Conservation (phyloP, 1,140 invertebrate genomes). For the Subanguina moxae region DNA sequence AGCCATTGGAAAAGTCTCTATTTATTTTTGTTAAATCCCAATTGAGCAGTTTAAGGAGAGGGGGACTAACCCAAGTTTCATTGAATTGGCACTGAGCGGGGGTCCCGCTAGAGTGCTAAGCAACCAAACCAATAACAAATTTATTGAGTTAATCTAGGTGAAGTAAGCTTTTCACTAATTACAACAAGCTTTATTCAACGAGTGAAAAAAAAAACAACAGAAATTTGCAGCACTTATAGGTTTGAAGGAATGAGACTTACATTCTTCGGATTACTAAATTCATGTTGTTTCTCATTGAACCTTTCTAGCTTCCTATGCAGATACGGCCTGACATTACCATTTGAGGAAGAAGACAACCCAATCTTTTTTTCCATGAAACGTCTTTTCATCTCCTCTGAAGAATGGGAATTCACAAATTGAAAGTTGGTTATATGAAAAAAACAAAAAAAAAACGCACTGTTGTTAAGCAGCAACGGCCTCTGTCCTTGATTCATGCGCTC, state of each 20-base stretch:
- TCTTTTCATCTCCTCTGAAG: conserved; percentile 9
- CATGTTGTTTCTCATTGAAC: not conserved
- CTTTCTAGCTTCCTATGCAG: not conserved
- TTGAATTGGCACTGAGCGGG: no score
- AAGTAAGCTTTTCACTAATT: no score
- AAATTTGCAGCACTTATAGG: no score
- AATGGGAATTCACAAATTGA: not conserved
- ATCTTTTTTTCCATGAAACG: conserved; percentile 1
- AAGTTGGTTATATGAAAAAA: not conserved
- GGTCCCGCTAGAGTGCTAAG: no score
- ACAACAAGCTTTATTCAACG: not conserved
- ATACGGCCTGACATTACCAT: conserved; percentile 1
- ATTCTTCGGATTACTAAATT: not conserved
- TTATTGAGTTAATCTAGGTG: no score
- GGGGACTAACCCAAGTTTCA: no score
- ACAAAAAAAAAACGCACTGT: conserved; percentile 17
- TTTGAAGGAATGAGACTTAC: no score
- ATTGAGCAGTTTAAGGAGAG: no score
- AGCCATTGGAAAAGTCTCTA: no score
- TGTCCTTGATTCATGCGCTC: conserved; percentile 31
- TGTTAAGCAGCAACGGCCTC: conserved; percentile 25
- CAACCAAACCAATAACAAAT: no score
- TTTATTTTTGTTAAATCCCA: no score
- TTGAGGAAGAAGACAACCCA: not conserved
- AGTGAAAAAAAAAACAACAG: not conserved